Evolutionary conservation across 2,113 vertebrate species (phyloP).

Genomic region (Bostrychus sinensis): DNA sequence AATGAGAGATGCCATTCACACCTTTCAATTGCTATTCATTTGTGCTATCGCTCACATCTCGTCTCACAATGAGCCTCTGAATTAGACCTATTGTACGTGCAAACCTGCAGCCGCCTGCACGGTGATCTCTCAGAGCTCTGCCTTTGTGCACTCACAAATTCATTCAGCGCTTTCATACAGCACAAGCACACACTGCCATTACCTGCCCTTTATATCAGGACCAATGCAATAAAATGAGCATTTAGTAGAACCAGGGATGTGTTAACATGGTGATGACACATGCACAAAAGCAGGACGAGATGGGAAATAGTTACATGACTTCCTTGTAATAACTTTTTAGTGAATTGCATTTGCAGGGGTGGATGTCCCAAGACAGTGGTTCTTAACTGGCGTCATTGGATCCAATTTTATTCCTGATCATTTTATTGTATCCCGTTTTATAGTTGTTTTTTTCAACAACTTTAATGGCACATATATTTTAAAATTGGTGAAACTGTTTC

Average conservation of each 20-base stretch:
- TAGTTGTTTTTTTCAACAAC: too few species aligned
- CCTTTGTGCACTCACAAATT: constrained; percentile 60
- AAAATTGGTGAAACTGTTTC: too few species aligned
- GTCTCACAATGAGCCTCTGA: constrained; percentile 52
- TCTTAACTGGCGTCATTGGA: too few species aligned
- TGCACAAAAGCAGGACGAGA: constrained; percentile 8
- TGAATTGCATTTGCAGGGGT: too few species aligned
- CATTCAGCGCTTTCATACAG: constrained; percentile 58
- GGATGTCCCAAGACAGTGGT: too few species aligned
- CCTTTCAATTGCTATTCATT: constrained; percentile 73
- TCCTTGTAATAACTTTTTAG: too few species aligned
- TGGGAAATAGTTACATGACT: neutral
- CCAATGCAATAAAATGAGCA: constrained; percentile 40
- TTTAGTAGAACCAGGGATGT: constrained; percentile 37
- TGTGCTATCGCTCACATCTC: constrained; percentile 66
- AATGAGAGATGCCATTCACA: constrained; percentile 67
- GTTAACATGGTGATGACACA: constrained; percentile 50
- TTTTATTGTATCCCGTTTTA: too few species aligned
- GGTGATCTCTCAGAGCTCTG: constrained; percentile 57
- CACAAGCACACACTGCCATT: constrained; percentile 40
- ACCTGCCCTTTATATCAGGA: constrained; percentile 45
- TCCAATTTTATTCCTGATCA: too few species aligned
- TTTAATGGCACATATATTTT: too few species aligned
- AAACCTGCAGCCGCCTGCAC: constrained; percentile 58
- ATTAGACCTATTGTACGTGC: constrained; percentile 65